These are phyloP conservation scores for Pomatostomus ruficeps DNA, from an alignment of 2,113 vertebrate species.

Conservation along the genomic window DNA sequence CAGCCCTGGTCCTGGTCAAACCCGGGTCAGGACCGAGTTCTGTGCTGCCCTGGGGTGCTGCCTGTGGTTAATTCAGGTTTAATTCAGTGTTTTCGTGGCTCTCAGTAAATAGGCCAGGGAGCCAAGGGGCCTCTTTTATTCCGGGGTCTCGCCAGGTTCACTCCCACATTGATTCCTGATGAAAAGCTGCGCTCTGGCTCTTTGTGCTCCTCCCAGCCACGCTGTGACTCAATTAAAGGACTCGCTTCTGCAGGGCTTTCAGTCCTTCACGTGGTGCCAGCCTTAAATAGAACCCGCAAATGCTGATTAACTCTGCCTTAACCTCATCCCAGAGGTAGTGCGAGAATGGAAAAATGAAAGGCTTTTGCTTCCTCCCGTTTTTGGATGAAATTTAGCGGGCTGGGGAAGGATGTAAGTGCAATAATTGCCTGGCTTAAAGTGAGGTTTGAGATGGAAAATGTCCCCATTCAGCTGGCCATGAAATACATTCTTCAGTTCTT, in stretches of 20 bases:
- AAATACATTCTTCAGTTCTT: neutral
- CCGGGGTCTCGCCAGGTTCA: neutral
- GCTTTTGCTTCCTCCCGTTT: neutral
- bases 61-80: neutral
- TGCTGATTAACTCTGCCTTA: neutral
- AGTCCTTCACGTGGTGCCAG: neutral
- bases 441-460: neutral
- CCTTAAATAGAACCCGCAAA: constrained; percentile 6
- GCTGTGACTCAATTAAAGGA: neutral
- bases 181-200: neutral
- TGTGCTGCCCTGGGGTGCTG: neutral
- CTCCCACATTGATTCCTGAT: neutral
- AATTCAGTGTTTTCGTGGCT: neutral
- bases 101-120: neutral
- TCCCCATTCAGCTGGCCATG: neutral
- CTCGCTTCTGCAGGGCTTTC: constrained; percentile 8
- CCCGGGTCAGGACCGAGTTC: neutral
- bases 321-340: neutral
- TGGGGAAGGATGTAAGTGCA: neutral
- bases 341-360: neutral
- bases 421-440: neutral
- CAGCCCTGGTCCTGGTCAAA: neutral
- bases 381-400: neutral
- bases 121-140: neutral
- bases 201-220: neutral